Evolutionary conservation across 1,140 invertebrate species (phyloP), one percentile per base, ranked within the genome.

Genomic region (Philaenus spumarius): DNA sequence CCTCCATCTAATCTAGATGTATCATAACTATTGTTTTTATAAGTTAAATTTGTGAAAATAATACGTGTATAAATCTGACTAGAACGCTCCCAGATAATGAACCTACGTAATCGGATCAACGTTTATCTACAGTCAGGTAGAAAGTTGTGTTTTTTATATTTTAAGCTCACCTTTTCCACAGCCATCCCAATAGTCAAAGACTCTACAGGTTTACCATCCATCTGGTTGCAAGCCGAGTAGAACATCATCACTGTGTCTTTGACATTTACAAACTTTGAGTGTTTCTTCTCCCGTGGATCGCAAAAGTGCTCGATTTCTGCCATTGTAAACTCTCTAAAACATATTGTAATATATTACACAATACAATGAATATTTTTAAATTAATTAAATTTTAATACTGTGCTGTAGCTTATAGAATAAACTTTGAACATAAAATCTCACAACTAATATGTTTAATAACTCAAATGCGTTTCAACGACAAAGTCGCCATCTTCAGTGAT

Each of bases 231-330:
- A 22, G 93, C 95, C 0, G 96, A 97, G 68, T 97, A 98, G 1
- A 99, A 72, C 5, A 84, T 72, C 71, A 99, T 72, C 59, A 74
- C 76, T 2, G 88, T 83, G 67, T 93, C 78, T 63, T 82, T 80
- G 0, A 98, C 77, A 42, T 75, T 75, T 1, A 77, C 77, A 76
- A 99, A 99, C 74, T 98, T 98, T 0, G 87, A 84, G 78, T 98
- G 95, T 59, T 78, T 81, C 68, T 98, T 97, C 59, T 90, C 79
- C 2, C 64, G 73, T 1, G 95, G 92, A 75, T 99, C 95, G 76
- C 96, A 97, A 73, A 99, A 99, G 77, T 99, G 95, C 73, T 99
- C 97, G 65, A 99, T 99, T 79, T 99, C 97, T 46, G 96, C 97
- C 95, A 99, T 98, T 0, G 95, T 98, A 69, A 99, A 99, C 72